Conservation (phyloP, 1,140 invertebrate species). For the Lutraria rhynchaena region DNA sequence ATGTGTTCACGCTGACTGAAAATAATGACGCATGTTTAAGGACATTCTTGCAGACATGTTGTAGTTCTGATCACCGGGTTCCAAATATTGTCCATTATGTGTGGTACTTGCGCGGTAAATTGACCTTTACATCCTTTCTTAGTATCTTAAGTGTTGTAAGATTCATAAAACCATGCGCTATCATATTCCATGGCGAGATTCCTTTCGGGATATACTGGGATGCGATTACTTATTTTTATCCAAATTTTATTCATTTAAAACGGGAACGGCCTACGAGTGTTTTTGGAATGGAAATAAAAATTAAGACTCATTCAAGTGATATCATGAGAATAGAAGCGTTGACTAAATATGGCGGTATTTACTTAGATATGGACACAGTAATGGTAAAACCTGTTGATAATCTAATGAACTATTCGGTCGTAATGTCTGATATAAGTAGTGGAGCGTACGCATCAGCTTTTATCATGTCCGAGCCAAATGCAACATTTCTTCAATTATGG, state of each 20-base stretch:
- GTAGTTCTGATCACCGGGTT: conserved; percentile 35
- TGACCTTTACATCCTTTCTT: conserved; percentile 58
- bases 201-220: conserved; percentile 62
- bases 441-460: neutral
- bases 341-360: conserved; percentile 20
- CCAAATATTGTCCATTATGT: conserved; percentile 67
- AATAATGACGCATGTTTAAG: conserved; percentile 14
- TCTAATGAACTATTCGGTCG: conserved; percentile 1
- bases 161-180: conserved; percentile 56
- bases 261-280: conserved; percentile 36
- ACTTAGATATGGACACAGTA: conserved; percentile 20
- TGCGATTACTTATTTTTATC: conserved; percentile 56
- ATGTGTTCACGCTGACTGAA: neutral
- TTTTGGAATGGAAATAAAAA: conserved; percentile 27
- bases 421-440: neutral
- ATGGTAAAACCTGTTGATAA: neutral
- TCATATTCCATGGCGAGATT: conserved; percentile 57
- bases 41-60: neutral
- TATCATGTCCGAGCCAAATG: conserved; percentile 32
- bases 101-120: conserved; percentile 43
- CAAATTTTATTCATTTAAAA: conserved; percentile 51
- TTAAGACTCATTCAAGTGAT: conserved; percentile 56
- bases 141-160: conserved; percentile 57
- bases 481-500: conserved; percentile 30
- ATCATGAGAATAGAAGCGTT: conserved; percentile 61